These are phyloP conservation scores for Tokudaia tokunoshimensis DNA, from an alignment of 2,797 vertebrate species.

Conservation along the genomic window DNA sequence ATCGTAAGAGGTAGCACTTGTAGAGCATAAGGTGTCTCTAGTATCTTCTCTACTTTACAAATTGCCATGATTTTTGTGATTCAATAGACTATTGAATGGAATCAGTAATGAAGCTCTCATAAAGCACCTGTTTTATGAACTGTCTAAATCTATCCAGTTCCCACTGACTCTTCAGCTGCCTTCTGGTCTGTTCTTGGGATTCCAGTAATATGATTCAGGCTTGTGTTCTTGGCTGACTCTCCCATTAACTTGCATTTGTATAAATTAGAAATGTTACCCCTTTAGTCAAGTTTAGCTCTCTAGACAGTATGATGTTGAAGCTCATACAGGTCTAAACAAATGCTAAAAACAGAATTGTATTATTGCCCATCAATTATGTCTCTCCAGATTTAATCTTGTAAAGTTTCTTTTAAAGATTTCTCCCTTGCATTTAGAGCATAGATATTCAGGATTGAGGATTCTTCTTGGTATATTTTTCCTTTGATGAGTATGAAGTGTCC, in stretches of 20 bases:
- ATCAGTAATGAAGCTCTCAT: not conserved
- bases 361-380: not conserved
- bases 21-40: not conserved
- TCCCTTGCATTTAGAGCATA: too few species aligned
- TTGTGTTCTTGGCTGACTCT: not conserved
- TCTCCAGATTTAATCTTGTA: not conserved
- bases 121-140: not conserved
- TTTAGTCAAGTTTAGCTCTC: constrained; percentile 34
- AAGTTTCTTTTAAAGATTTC: too few species aligned
- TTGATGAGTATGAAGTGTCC: too few species aligned
- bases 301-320: constrained; percentile 49
- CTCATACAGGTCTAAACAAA: constrained; percentile 21
- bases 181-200: not conserved
- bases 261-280: constrained; percentile 33
- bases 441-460: too few species aligned
- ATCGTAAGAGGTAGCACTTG: not conserved
- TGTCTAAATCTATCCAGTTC: constrained; percentile 35
- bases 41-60: not conserved
- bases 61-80: not conserved
- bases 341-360: constrained; percentile 48
- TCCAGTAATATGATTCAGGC: not conserved
- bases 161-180: not conserved
- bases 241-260: constrained; percentile 9
- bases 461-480: too few species aligned
- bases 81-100: not conserved